Base-by-base conservation (phyloP, 1,140 invertebrate genomes). In the Archegozetes longisetosus region DNA sequence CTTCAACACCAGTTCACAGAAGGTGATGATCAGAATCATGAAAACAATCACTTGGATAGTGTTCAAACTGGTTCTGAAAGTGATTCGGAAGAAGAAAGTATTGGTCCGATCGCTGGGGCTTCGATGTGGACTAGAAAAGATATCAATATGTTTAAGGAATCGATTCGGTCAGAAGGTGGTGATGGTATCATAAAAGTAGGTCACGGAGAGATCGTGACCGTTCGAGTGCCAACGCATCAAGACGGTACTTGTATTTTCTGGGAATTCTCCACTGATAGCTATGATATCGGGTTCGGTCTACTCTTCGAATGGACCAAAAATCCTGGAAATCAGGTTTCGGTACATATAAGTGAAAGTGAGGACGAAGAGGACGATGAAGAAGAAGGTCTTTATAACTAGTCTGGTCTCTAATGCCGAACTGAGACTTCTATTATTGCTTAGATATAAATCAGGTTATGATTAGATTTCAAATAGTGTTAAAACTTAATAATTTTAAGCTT, bases 201-300 rank as follows among this genome's bases (percentile, higher is more conserved):
- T 0, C 94, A 97, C 71, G 95, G 95, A 12, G 94, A 98, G 76
- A 95, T 88, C 4, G 86, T 98, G 4, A 98, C 94, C 32, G 88
- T 98, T 1, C 77, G 94, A 58, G 96, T 99, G 25, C 96, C 96
- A 17, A 98, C 96, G 0, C 92, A 98, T 71, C 80, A 85, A 64
- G 85, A 91, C 68, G 95, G 94, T 0, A 82, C 84, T 1, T 88
- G 87, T 68, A 74, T 99, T n/a, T 97, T 93, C 72, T 99, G 95
- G 95, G 96, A 99, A 76, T 99, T 99, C 74, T 91, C 93, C 9
- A 98, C 95, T 0, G 96, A 99, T 71, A 83, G 82, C 67, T 98
- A 97, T 72, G 96, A 99, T 70, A 91, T 99, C 67, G 95, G 93
- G 53, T 99, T 99, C 76, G 96, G 95, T 4, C 81, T 99, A 49